phyloP scores from a whole-genome alignment of 2,888 invertebrate genomes.

The Balanococcus diminutus region DNA sequence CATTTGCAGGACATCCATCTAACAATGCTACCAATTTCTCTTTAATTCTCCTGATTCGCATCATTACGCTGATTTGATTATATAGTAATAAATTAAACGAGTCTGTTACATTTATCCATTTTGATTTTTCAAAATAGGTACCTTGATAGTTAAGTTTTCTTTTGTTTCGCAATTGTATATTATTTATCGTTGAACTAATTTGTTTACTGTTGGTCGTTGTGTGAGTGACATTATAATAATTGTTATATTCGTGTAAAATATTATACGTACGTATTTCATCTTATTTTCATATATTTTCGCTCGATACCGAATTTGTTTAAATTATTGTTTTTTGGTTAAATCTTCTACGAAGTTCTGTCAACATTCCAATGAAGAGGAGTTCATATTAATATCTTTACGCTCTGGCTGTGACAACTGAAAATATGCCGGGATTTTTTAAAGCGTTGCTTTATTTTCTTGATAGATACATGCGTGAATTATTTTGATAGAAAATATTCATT shows the following conservation, averaged over 20 bases:
- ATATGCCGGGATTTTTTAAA: not conserved
- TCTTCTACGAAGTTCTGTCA: slow-evolving; percentile 16
- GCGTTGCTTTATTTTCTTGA: not conserved
- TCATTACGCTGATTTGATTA: not conserved
- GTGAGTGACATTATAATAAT: slow-evolving; percentile 1
- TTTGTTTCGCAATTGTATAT: not conserved
- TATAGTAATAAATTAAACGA: not conserved
- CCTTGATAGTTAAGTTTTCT: not conserved
- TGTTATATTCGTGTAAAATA: slow-evolving; percentile 27
- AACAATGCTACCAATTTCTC: not conserved
- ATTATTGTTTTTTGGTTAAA: not conserved
- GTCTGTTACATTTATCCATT: not conserved
- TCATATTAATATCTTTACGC: not conserved
- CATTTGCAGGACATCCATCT: not conserved
- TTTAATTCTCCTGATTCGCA: not conserved
- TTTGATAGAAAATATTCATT: not conserved
- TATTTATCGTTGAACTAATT: not conserved
- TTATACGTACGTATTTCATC: no score
- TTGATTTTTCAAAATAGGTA: not conserved
- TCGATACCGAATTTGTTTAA: not conserved
- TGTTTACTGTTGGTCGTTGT: not conserved
- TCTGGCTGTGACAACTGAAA: slow-evolving; percentile 21
- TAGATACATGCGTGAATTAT: not conserved
- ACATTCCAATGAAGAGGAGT: slow-evolving; percentile 14
- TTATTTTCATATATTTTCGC: slow-evolving; percentile 27